Evolutionary conservation across 2,797 vertebrate species (phyloP).

Genomic region (Eleutherodactylus coqui): DNA sequence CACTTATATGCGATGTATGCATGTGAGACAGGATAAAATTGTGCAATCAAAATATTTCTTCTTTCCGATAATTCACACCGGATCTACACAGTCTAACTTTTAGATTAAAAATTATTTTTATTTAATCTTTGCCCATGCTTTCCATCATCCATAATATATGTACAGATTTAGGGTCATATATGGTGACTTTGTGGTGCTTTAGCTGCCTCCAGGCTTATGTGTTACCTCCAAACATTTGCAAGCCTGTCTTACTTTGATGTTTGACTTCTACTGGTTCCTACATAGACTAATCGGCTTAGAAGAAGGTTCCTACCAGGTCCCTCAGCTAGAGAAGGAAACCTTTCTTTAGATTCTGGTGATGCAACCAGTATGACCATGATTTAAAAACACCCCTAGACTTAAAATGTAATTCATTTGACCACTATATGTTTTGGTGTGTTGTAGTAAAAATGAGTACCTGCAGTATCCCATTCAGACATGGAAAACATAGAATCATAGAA

Average conservation of each 20-base stretch:
- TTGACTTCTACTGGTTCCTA: neutral
- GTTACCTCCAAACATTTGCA: too few species aligned
- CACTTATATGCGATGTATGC: neutral
- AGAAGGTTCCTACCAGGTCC: neutral
- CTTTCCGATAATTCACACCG: too few species aligned
- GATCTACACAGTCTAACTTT: too few species aligned
- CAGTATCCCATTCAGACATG: neutral
- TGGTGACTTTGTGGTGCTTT: too few species aligned
- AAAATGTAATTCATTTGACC: neutral
- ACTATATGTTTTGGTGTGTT: neutral
- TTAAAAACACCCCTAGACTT: too few species aligned
- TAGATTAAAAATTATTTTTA: too few species aligned
- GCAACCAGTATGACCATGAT: neutral
- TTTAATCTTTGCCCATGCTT: too few species aligned
- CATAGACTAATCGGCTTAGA: neutral
- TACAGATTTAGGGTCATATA: too few species aligned
- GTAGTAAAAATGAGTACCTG: neutral
- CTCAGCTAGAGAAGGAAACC: neutral
- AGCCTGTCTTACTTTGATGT: too few species aligned
- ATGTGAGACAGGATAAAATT: neutral
- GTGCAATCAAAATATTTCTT: neutral
- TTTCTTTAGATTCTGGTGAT: neutral
- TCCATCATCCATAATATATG: too few species aligned
- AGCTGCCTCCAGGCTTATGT: too few species aligned
- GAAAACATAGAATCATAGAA: neutral